These are phyloP conservation scores for Melinopterus prodromus DNA, from an alignment of 2,888 invertebrate genomes.

Conservation along the genomic window DNA sequence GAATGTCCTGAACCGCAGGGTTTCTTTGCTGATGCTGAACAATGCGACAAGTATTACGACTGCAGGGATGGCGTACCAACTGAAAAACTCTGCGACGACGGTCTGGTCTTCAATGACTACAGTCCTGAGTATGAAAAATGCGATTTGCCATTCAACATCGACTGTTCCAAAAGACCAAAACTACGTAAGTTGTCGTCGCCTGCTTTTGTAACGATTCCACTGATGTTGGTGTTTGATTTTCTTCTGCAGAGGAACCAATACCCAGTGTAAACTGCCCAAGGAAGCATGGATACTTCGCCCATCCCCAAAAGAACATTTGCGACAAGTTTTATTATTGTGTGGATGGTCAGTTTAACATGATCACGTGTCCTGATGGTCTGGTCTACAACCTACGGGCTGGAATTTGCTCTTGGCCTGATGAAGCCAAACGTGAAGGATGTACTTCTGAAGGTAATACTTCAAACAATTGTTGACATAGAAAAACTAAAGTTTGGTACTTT, in stretches of 20 bases:
- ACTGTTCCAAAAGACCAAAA: constrained; percentile 80
- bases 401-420: constrained; percentile 93
- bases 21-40: constrained; percentile 84
- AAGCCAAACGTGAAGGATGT: constrained; percentile 87
- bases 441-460: constrained; percentile 72
- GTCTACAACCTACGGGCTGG: constrained; percentile 90
- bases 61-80: constrained; percentile 79
- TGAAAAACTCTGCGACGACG: constrained; percentile 86
- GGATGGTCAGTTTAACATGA: constrained; percentile 89
- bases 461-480: neutral
- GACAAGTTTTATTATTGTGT: constrained; percentile 91
- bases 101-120: constrained; percentile 90
- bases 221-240: neutral
- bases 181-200: constrained; percentile 72
- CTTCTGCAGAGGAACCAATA: constrained; percentile 72
- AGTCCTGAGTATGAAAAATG: constrained; percentile 84
- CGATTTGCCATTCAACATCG: constrained; percentile 86
- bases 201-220: neutral
- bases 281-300: constrained; percentile 87
- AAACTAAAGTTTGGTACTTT: neutral
- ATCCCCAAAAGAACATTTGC: constrained; percentile 79
- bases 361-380: constrained; percentile 85
- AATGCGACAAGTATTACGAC: constrained; percentile 89
- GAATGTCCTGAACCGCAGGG: constrained; percentile 84
- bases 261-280: constrained; percentile 79